Percentiles rank a stretch among this genome's conserved stretches.
Evolutionary conservation across 2,113 vertebrate genomes (phyloP).

Genomic region (Hippocampus mohnikei): DNA sequence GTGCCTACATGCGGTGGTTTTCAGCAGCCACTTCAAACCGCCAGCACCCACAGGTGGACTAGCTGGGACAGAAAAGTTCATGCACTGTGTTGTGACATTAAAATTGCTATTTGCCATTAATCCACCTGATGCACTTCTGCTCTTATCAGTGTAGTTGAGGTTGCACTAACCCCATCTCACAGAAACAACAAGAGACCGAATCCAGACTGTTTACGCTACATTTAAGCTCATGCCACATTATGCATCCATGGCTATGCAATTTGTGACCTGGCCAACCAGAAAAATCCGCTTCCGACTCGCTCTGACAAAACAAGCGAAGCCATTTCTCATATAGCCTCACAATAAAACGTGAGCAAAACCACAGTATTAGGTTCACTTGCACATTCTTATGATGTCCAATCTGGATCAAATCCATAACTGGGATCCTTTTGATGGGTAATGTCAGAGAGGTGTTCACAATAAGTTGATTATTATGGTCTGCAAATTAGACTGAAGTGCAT

Average conservation of each 20-base stretch:
- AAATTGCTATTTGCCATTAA: neutral
- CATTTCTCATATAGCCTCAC: constrained; percentile 4
- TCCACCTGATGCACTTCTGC: constrained; percentile 2
- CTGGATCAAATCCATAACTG: neutral
- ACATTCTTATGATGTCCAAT: neutral
- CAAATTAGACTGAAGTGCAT: neutral
- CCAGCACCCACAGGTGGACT: constrained; percentile 37
- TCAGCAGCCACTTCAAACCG: constrained; percentile 34
- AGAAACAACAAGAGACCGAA: neutral
- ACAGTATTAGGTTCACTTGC: neutral
- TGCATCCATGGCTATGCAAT: constrained; percentile 17
- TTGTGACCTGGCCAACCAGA: constrained; percentile 18
- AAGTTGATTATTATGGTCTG: neutral
- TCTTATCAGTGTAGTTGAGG: constrained; percentile 5
- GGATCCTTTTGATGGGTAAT: neutral
- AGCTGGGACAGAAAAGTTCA: neutral
- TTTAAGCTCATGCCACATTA: constrained; percentile 25
- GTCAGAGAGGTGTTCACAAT: neutral
- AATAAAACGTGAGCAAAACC: neutral
- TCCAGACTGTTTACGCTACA: neutral
- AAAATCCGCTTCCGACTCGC: constrained; percentile 23
- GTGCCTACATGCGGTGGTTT: constrained; percentile 13
- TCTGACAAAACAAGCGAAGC: neutral
- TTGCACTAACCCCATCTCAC: neutral
- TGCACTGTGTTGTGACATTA: neutral